Percentiles rank a stretch among this genome's conserved stretches.
Conservation (phyloP, 2,888 invertebrate species). For the Bugula neritina region DNA sequence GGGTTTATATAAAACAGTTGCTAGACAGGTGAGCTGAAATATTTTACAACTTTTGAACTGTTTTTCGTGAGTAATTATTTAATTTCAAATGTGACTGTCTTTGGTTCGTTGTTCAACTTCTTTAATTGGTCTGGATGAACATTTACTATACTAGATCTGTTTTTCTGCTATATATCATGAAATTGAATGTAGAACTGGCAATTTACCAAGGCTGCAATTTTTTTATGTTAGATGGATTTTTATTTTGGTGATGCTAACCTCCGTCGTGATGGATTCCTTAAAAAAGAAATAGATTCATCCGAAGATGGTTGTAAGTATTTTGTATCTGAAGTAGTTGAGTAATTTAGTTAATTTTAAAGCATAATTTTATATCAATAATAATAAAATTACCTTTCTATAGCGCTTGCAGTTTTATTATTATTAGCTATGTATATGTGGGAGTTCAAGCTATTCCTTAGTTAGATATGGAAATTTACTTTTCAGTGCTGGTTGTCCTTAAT, state of each 20-base stretch:
- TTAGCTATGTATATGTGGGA: too few relatives aligned
- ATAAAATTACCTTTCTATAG: too few relatives aligned
- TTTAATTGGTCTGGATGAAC: not conserved
- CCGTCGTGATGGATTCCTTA: conserved; percentile 77
- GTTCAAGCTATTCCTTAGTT: too few relatives aligned
- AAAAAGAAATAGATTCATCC: conserved; percentile 64
- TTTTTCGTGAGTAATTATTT: not conserved
- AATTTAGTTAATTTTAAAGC: too few relatives aligned
- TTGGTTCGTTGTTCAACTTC: not conserved
- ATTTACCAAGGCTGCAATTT: not conserved
- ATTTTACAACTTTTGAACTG: not conserved
- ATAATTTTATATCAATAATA: too few relatives aligned
- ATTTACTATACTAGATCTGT: too few relatives aligned
- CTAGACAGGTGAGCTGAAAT: not conserved
- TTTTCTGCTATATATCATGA: too few relatives aligned
- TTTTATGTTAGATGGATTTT: conserved; percentile 73
- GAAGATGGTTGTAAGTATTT: conserved; percentile 49
- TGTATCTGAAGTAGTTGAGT: conserved; percentile 4
- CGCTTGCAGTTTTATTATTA: too few relatives aligned
- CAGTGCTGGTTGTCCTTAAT: too few relatives aligned
- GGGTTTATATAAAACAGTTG: not conserved
- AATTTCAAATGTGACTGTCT: not conserved
- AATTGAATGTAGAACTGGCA: not conserved
- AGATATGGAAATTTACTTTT: too few relatives aligned
- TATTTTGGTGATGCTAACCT: conserved; percentile 90